A percentile compares a stretch with the other conserved stretches of the same genome.
Conservation (phyloP, 2,888 invertebrate genomes). For the Metacarcinus magister region DNA sequence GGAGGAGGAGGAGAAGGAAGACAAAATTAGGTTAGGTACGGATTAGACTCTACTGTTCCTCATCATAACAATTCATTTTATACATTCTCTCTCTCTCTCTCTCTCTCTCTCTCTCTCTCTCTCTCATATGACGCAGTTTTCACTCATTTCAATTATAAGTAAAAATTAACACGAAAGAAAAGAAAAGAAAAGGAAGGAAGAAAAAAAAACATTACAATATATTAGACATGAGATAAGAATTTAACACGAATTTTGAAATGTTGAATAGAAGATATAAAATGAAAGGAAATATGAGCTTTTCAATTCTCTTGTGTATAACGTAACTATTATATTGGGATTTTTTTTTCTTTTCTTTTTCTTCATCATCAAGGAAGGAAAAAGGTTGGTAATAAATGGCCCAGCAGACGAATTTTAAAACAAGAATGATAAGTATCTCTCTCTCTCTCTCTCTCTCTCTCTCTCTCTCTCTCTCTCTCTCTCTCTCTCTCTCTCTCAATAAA, state of each 20-base stretch:
- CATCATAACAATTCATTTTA: constrained; percentile 26
- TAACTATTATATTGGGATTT: not conserved
- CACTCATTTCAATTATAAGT: not conserved
- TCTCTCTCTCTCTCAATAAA: too few species aligned
- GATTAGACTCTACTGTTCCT: constrained; percentile 40
- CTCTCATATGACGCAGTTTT: not conserved
- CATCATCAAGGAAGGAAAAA: not conserved
- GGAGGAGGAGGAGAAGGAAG: not conserved
- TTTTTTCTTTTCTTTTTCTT: not conserved
- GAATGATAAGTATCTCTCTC: not conserved
- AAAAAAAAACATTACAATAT: not conserved
- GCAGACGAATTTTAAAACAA: not conserved
- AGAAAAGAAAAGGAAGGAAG: not conserved
- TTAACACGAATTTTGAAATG: not conserved
- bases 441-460: not conserved
- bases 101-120: not conserved
- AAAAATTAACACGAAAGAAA: not conserved
- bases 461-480: not conserved
- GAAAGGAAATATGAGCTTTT: not conserved
- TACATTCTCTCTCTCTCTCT: not conserved
- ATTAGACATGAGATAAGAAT: not conserved
- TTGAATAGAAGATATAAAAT: not conserved
- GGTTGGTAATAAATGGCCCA: not conserved
- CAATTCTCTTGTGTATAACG: not conserved
- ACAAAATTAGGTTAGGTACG: constrained; percentile 26